These are phyloP conservation scores for Aporophyla lueneburgensis DNA, from an alignment of 2,888 invertebrate genomes.

Conservation along the genomic window DNA sequence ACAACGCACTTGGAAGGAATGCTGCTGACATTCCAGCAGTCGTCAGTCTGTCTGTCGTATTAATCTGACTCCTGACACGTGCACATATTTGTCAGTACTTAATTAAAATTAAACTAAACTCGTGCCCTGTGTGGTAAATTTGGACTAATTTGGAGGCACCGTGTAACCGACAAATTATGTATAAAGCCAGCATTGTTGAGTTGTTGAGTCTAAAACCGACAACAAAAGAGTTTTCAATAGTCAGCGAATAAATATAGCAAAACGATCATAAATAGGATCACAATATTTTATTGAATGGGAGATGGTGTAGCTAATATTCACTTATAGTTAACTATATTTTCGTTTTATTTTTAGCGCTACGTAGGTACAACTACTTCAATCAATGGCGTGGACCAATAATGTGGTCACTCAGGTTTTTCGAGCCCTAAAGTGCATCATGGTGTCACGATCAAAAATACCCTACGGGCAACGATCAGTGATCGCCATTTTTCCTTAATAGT, in stretches of 20 bases:
- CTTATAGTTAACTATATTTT: not conserved
- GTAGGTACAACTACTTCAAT: not conserved
- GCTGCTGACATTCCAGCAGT: not conserved
- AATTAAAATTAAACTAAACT: constrained; percentile 17
- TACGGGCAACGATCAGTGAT: not conserved
- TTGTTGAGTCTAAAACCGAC: not conserved
- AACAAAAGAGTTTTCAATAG: not conserved
- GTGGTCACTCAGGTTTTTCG: not conserved
- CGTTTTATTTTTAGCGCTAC: not conserved
- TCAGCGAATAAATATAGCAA: not conserved
- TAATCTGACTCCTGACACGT: constrained; percentile 14
- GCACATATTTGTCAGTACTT: constrained; percentile 25
- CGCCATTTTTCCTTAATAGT: not conserved
- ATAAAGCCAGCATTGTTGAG: constrained; percentile 2
- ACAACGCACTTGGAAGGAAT: constrained; percentile 2
- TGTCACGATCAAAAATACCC: not conserved
- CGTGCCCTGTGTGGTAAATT: constrained; percentile 5
- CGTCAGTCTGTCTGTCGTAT: not conserved
- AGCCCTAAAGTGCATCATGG: not conserved
- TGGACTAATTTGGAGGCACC: not conserved
- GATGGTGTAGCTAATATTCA: not conserved
- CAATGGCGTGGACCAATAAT: too few relatives aligned
- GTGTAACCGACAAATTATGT: constrained; percentile 25
- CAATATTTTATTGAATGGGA: not conserved
- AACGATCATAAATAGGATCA: not conserved